Evolutionary conservation across 2,888 invertebrate species (phyloP), one percentile per base, ranked within the genome.

Genomic region (Campaea margaritaria): DNA sequence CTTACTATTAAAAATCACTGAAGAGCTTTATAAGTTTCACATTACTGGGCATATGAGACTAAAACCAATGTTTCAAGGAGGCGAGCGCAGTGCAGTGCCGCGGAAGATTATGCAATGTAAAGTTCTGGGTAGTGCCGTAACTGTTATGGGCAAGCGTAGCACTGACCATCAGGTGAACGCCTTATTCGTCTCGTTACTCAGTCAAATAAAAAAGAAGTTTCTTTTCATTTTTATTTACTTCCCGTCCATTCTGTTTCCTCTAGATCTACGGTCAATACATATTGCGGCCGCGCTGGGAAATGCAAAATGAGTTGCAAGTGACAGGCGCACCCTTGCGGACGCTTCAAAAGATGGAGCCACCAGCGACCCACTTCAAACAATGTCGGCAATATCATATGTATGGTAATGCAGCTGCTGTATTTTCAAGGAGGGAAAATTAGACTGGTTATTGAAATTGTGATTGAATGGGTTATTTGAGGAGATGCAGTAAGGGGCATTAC

Each of bases 271-370:
- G 52, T 65, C 54, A 45, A 54, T 64, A 68, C 68, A 73, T 72
- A 72, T 76, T 74, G 76, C 70, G 65, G 72, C 68, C 68, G 71
- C 53, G 75, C 70, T 59, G 74, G 77, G 73, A 81, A 82, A 82
- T 82, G 77, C 79, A 78, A 82, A 84, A 81, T 83, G 81, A 81
- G 77, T 78, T 82, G 83, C 80, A 75, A 77, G 78, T 82, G 83
- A 82, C 83, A 79, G 75, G 61, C 64, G 54, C 62, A 61, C 67
- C 70, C 65, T 48, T 47, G 57, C 57, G 66, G 74, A 58, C 65
- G 68, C 67, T 71, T 59, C 69, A 68, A 68, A 70, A 76, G 70
- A 73, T 69, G 64, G 58, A 62, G 67, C 69, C 64, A 47, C 38
- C n/a, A 34, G 31, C 14, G 16, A 28, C 41, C 14, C 15, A 14